phyloP scores from a whole-genome alignment of 1,140 invertebrate species.

The Drosophila bipectinata region DNA sequence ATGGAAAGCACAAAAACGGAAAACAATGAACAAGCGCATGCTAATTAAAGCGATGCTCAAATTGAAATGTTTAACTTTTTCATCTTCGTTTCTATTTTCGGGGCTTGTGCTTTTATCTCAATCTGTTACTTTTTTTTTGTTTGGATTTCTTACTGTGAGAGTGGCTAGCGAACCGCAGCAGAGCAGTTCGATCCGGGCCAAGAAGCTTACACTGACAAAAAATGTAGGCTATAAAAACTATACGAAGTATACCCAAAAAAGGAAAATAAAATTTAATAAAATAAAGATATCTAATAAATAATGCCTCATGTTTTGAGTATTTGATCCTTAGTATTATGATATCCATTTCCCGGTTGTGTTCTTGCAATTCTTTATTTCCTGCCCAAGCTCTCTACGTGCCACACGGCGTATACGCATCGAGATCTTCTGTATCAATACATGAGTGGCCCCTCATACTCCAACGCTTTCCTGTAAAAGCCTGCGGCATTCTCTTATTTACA shows the following conservation, averaged over 20 bases:
- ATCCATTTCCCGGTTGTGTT: background rate
- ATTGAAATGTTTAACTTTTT: conserved; percentile 81
- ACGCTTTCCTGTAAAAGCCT: background rate
- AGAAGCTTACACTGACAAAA: conserved; percentile 14
- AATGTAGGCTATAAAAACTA: background rate
- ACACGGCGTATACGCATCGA: conserved; percentile 44
- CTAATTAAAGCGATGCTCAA: conserved; percentile 78
- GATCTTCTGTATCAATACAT: conserved; percentile 35
- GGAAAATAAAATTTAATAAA: background rate
- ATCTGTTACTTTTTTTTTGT: conserved; percentile 4
- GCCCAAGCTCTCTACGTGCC: conserved; percentile 5
- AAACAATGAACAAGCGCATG: conserved; percentile 79
- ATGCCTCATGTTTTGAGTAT: no score
- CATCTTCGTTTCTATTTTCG: conserved; percentile 40
- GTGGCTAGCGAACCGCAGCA: conserved; percentile 42
- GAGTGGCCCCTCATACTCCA: conserved; percentile 28
- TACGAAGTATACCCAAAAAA: no score
- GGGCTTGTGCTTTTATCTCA: conserved; percentile 23
- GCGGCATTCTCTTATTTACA: conserved; percentile 54
- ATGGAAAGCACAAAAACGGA: conserved; percentile 65
- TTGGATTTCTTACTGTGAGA: conserved; percentile 8
- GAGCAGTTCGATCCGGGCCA: conserved; percentile 35
- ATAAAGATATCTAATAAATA: background rate
- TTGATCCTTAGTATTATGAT: no score
- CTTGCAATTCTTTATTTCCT: background rate